Evolutionary conservation across 1,140 invertebrate genomes (phyloP), one percentile per base, ranked within the genome.

Genomic region (Pseudomyrmex gracilis): DNA sequence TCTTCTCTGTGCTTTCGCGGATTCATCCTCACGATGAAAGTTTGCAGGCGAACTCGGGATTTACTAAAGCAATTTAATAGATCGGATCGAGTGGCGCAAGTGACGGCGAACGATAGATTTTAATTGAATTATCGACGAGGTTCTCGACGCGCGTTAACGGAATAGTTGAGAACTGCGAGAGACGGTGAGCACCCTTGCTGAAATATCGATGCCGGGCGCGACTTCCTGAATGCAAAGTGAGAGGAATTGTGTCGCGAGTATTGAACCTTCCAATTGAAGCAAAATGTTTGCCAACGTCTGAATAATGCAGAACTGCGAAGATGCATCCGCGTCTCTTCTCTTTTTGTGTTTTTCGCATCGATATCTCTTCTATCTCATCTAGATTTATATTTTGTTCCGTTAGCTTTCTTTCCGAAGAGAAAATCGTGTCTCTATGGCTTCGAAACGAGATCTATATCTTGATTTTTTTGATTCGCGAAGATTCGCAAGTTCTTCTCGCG

Each of bases 31-130:
- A n/a, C 45, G 43, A 80, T 71, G 53, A 70, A 71, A 80, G 55
- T 58, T 71, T 20, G 66, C n/a, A 7, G 53, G 43, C 22, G 47
- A 51, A 24, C n/a, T 17, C 47, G 47, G 24, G 76, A 80, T 80
- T 80, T 60, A 80, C 66, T 71, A 71, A 71, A 60, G 76, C 76
- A 80, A 80, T 80, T 80, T 80, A 80, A 80, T 80, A 80, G 76
- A 80, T 80, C 76, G 76, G 53, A 80, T 80, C 53, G 76, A 58
- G 51, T 55, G n/a, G 60, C 49, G 20, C 76, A 8, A 78, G 76
- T 60, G 66, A 70, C 76, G 66, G 66, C 53, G 17, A 22, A 2
- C 66, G 53, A 80, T 80, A 49, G 76, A 71, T 80, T 80, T 80
- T 80, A 80, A 80, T 80, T 80, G 66, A 80, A 70, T 80, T 80